A percentile compares a stretch with the other conserved stretches of the same genome.
phyloP scores from a whole-genome alignment of 2,888 invertebrate genomes.

The Actias luna region DNA sequence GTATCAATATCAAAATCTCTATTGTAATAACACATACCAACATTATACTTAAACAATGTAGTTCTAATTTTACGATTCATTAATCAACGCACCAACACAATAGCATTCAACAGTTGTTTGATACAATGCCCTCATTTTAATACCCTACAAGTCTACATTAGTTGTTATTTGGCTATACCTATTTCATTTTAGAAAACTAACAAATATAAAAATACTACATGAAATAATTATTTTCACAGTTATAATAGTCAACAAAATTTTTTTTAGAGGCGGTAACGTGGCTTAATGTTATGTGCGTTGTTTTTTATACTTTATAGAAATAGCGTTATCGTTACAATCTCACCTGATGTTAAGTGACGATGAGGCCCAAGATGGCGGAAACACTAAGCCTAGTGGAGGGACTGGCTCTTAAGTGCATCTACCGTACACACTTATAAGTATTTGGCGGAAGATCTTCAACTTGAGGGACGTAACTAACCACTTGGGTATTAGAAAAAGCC shows the following conservation, averaged over 20 bases:
- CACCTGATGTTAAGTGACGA: no score
- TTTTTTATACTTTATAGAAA: no score
- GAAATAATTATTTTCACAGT: neutral
- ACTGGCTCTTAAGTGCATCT: no score
- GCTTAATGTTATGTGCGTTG: no score
- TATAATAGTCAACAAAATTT: neutral
- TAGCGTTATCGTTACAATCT: no score
- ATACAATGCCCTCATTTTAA: slow-evolving; percentile 2
- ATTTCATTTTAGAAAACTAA: neutral
- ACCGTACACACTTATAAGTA: no score
- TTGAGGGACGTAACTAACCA: no score
- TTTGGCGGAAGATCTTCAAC: no score
- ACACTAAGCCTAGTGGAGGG: no score
- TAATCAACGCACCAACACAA: slow-evolving; percentile 1
- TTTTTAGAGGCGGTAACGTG: no score
- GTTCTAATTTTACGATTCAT: slow-evolving; percentile 5
- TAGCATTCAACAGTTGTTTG: neutral
- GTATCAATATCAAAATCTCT: neutral
- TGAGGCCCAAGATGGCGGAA: no score
- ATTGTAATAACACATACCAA: neutral
- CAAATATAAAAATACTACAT: neutral
- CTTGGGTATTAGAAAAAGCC: no score
- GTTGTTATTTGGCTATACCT: neutral
- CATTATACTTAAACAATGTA: neutral
- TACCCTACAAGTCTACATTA: neutral